Conservation (phyloP, 2,888 invertebrate species). For the Agriopis marginaria region DNA sequence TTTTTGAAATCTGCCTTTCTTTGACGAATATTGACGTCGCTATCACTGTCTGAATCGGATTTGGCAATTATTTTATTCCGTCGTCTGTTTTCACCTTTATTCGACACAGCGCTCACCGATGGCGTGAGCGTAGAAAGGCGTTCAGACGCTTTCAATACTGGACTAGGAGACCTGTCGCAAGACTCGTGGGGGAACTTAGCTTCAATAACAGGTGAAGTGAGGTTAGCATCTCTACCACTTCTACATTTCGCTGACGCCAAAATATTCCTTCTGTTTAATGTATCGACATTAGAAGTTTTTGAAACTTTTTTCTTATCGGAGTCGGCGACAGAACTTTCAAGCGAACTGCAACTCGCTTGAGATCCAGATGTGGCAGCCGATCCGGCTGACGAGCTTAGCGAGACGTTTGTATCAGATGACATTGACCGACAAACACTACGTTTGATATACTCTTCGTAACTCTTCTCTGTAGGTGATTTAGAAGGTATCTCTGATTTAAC, state of each 20-base stretch:
- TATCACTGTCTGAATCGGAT: constrained; percentile 76
- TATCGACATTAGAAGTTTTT: constrained; percentile 93
- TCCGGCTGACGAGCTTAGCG: constrained; percentile 89
- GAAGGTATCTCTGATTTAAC: constrained; percentile 76
- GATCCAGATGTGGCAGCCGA: constrained; percentile 91
- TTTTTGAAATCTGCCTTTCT: constrained; percentile 80
- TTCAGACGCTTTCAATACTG: constrained; percentile 79
- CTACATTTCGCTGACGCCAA: constrained; percentile 94
- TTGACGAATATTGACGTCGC: constrained; percentile 75
- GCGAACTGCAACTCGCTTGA: constrained; percentile 89
- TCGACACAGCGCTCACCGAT: constrained; percentile 82
- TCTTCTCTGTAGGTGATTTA: constrained; percentile 70
- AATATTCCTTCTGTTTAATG: constrained; percentile 94
- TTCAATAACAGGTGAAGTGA: constrained; percentile 90
- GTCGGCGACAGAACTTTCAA: constrained; percentile 88
- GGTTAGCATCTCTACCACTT: constrained; percentile 91
- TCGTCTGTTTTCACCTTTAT: constrained; percentile 82
- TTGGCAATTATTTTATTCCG: constrained; percentile 79
- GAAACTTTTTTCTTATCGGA: constrained; percentile 89
- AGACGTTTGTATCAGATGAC: constrained; percentile 91
- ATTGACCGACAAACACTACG: constrained; percentile 88
- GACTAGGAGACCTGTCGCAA: constrained; percentile 81
- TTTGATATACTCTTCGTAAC: constrained; percentile 79
- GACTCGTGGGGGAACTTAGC: constrained; percentile 89
- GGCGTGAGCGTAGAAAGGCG: constrained; percentile 85